Evolutionary conservation across 2,797 vertebrate genomes (phyloP).

Genomic region (Sebastes aleutianus): DNA sequence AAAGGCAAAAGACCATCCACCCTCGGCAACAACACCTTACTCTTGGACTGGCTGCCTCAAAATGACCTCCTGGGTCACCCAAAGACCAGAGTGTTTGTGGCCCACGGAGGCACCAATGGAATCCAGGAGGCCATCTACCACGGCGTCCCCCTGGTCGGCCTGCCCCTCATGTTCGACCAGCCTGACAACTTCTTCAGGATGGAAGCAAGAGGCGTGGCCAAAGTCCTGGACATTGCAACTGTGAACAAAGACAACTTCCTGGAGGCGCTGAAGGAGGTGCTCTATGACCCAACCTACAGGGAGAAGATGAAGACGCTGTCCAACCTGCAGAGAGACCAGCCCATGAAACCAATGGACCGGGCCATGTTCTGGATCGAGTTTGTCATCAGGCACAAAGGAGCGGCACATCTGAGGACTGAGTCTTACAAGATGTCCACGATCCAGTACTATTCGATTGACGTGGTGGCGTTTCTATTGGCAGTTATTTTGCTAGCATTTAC

Average conservation of each 20-base stretch:
- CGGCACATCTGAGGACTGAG: slow-evolving; percentile 59
- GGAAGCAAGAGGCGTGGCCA: slow-evolving; percentile 65
- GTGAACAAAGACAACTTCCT: slow-evolving; percentile 66
- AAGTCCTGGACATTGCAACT: slow-evolving; percentile 59
- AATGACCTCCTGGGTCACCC: slow-evolving; percentile 73
- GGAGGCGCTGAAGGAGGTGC: slow-evolving; percentile 56
- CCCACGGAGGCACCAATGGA: slow-evolving; percentile 75
- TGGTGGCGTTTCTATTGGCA: slow-evolving; percentile 46
- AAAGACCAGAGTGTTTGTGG: slow-evolving; percentile 68
- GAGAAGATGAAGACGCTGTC: slow-evolving; percentile 71
- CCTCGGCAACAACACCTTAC: slow-evolving; percentile 69
- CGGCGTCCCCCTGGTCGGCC: slow-evolving; percentile 66
- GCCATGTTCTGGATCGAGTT: slow-evolving; percentile 79
- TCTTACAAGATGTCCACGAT: slow-evolving; percentile 67
- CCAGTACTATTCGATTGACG: slow-evolving; percentile 65
- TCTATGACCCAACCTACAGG: slow-evolving; percentile 63
- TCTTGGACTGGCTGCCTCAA: slow-evolving; percentile 74
- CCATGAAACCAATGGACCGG: slow-evolving; percentile 61
- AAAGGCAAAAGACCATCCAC: slow-evolving; percentile 63
- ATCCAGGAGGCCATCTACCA: slow-evolving; percentile 72
- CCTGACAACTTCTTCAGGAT: slow-evolving; percentile 68
- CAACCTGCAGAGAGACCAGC: slow-evolving; percentile 67
- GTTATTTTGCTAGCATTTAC: not conserved
- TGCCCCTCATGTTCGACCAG: slow-evolving; percentile 74
- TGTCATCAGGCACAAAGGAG: slow-evolving; percentile 74